Percentiles rank a stretch among this genome's conserved stretches.
Conservation (phyloP, 2,888 invertebrate genomes). For the Andrena hattorfiana region DNA sequence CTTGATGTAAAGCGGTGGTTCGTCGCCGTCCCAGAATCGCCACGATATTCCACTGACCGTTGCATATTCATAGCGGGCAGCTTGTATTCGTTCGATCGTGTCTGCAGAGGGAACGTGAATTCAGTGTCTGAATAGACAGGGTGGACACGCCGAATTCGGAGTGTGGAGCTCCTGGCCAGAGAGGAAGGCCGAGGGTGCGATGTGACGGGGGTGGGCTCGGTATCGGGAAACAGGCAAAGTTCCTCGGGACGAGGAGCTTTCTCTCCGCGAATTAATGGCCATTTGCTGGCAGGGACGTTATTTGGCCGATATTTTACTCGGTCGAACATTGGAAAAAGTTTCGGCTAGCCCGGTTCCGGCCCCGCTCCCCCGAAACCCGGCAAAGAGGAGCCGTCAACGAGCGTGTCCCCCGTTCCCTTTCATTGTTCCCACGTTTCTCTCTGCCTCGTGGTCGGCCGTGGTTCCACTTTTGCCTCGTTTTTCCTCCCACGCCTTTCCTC, state of each 20-base stretch:
- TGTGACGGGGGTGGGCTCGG: constrained; percentile 8
- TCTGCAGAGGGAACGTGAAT: constrained; percentile 6
- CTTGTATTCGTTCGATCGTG: constrained; percentile 27
- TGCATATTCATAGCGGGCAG: constrained; percentile 44
- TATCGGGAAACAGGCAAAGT: constrained; percentile 50
- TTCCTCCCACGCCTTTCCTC: background rate
- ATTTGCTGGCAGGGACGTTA: constrained; percentile 64
- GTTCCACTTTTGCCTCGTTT: constrained; percentile 8
- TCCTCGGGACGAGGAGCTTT: constrained; percentile 28
- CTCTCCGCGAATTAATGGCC: constrained; percentile 67
- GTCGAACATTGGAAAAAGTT: constrained; percentile 69
- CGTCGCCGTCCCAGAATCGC: background rate
- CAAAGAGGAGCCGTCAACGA: constrained; percentile 18
- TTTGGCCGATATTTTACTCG: constrained; percentile 71
- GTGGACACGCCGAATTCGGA: constrained; percentile 8
- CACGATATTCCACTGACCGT: constrained; percentile 14
- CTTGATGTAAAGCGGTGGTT: constrained; percentile 32
- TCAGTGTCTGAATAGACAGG: constrained; percentile 3
- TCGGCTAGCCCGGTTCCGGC: constrained; percentile 32
- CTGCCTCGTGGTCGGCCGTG: background rate
- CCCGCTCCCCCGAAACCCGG: background rate
- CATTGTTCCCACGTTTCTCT: constrained; percentile 8
- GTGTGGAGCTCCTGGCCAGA: constrained; percentile 1
- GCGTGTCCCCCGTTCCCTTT: constrained; percentile 9
- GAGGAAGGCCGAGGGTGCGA: background rate